Base-by-base conservation (phyloP, 2,797 vertebrate genomes). In the Scolopax rusticola region DNA sequence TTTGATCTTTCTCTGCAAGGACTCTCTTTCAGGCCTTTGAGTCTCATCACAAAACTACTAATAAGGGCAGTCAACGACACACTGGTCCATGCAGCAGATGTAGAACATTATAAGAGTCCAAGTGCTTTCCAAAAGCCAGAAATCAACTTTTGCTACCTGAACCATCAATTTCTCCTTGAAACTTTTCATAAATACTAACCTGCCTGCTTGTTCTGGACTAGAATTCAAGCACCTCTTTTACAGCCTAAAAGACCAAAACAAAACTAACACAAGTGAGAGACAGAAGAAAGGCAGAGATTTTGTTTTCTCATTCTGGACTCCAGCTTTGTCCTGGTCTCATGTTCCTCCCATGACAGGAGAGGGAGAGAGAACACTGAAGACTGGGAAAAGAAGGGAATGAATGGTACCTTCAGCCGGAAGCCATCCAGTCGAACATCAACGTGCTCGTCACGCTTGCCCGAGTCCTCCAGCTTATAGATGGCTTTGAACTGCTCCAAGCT, bases 401-500 rank as follows among this genome's bases (percentile, higher is more conserved):
- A 33, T 0, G 32, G 70, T 91, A 99, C 99, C 99, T 99, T 99
- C 40, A 99, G 97, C 41, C 97, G 98, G 87, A 98, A 97, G 67
- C 98, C 98, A 71, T 99, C 99, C 97, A 99, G 74, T 23, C 99
- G 98, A 21, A 99, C 94, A 81, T 99, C 99, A 45, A 99, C 82
- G 6, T 99, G 99, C 89, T 99, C 99, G 23, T 99, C 98, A 6
- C 84, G 97, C 94, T 98, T 99, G 95, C 97, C 98, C 3, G 99
- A 98, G 95, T 98, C 98, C 94, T 99, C 99, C 95, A 99, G 97
- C 92, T 99, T 99, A 97, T 99, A 99, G 95, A 99, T 99, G 74
- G 99, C 99, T 97, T 99, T 99, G 96, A 99, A 99, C 96, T 99
- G 99, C 95, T 99, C 99, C 97, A 99, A 96, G 28, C 99, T 99